phyloP scores from a whole-genome alignment of 2,888 invertebrate species.

The Tetragonula carbonaria region DNA sequence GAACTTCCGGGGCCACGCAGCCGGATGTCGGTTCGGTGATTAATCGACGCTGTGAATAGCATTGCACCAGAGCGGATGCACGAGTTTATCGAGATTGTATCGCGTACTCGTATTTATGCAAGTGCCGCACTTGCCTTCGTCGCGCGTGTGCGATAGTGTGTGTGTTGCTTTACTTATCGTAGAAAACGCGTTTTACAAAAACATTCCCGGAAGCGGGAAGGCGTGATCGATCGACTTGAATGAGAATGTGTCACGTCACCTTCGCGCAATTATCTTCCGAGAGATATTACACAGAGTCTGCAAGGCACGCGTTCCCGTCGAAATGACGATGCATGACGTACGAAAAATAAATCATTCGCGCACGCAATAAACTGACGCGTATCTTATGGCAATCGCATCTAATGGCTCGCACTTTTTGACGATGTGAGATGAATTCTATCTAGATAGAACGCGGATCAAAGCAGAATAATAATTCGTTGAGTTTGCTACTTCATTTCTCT shows the following conservation, averaged over 20 bases:
- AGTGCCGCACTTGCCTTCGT: conserved; percentile 55
- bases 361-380: too few species aligned
- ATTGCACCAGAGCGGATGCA: conserved; percentile 32
- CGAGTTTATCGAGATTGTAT: conserved; percentile 51
- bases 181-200: conserved; percentile 19
- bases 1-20: conserved; percentile 8
- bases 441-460: too few species aligned
- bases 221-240: conserved; percentile 10
- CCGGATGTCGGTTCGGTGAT: conserved; percentile 29
- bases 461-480: too few species aligned
- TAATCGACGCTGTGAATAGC: conserved; percentile 40
- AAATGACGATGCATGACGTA: not conserved
- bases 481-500: too few species aligned
- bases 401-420: too few species aligned
- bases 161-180: conserved; percentile 13
- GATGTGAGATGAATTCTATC: too few species aligned
- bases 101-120: conserved; percentile 41
- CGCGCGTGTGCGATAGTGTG: conserved; percentile 19
- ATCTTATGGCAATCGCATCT: too few species aligned
- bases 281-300: not conserved
- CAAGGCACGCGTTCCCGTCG: not conserved
- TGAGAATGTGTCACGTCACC: not conserved
- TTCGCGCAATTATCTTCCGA: not conserved
- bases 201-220: not conserved
- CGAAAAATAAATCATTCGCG: not conserved